phyloP scores from a whole-genome alignment of 2,888 invertebrate species.

The Sceliomorpha sp. region DNA sequence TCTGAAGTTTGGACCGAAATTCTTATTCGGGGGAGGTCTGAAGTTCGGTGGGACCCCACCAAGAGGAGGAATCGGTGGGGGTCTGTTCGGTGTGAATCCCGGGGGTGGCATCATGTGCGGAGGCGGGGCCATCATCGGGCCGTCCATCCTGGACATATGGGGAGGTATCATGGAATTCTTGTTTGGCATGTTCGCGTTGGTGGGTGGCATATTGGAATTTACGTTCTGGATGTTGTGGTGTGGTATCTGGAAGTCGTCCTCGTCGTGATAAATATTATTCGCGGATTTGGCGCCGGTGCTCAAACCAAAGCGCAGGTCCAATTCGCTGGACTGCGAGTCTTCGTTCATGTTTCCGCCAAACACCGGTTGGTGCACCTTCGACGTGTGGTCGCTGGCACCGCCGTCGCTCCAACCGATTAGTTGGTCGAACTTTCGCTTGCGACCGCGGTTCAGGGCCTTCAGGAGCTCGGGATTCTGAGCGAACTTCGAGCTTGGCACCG shows the following conservation, averaged over 20 bases:
- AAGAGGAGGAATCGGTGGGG: no score
- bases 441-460: constrained; percentile 74
- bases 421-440: constrained; percentile 77
- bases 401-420: constrained; percentile 75
- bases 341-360: constrained; percentile 70
- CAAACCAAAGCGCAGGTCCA: constrained; percentile 67
- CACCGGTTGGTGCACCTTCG: constrained; percentile 72
- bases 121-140: no score
- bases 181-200: no score
- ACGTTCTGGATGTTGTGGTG: no score
- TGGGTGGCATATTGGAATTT: no score
- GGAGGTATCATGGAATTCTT: no score
- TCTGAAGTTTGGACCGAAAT: no score
- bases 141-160: no score
- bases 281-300: background rate
- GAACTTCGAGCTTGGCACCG: constrained; percentile 78
- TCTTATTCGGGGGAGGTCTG: no score
- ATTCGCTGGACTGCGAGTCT: constrained; percentile 71
- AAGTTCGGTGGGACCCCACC: no score
- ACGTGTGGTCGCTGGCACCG: constrained; percentile 65
- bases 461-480: constrained; percentile 77
- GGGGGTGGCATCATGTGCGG: no score
- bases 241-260: constrained; percentile 66
- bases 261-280: constrained; percentile 8
- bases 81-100: no score